Percentiles rank a stretch among this genome's conserved stretches.
Conservation (phyloP, 2,113 vertebrate genomes). For the Greenwoodochromis staneri region DNA sequence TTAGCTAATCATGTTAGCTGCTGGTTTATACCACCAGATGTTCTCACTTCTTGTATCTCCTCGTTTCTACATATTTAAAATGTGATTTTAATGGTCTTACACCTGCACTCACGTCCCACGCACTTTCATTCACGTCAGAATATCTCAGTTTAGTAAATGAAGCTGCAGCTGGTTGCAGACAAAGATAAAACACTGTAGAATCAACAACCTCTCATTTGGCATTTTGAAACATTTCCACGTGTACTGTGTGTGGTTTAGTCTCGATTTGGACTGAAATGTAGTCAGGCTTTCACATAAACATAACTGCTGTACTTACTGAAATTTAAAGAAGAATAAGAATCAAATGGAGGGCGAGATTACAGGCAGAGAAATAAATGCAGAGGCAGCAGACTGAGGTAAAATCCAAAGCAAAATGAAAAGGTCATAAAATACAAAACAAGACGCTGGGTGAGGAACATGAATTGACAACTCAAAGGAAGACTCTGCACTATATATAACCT, state of each 20-base stretch:
- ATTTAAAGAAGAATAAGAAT: background rate
- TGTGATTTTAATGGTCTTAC: fast-evolving
- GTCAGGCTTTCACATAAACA: fast-evolving
- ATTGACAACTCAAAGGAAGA: background rate
- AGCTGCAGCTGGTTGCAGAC: background rate
- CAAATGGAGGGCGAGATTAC: fast-evolving
- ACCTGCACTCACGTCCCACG: background rate
- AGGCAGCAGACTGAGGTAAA: background rate
- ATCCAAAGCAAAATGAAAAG: background rate
- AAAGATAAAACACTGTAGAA: background rate
- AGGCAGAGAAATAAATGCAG: background rate
- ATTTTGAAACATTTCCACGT: background rate
- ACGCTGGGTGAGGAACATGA: fast-evolving
- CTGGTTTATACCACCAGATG: background rate
- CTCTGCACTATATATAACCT: background rate
- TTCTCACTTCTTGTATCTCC: background rate
- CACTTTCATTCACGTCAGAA: background rate
- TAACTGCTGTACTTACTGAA: fast-evolving
- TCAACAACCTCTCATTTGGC: background rate
- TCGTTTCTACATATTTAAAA: background rate
- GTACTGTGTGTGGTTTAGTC: background rate
- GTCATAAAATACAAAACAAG: background rate
- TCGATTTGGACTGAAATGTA: background rate
- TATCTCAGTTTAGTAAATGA: background rate
- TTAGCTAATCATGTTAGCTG: background rate